Evolutionary conservation across 2,888 invertebrate species (phyloP).

Genomic region (Dastarcus helophoroides): DNA sequence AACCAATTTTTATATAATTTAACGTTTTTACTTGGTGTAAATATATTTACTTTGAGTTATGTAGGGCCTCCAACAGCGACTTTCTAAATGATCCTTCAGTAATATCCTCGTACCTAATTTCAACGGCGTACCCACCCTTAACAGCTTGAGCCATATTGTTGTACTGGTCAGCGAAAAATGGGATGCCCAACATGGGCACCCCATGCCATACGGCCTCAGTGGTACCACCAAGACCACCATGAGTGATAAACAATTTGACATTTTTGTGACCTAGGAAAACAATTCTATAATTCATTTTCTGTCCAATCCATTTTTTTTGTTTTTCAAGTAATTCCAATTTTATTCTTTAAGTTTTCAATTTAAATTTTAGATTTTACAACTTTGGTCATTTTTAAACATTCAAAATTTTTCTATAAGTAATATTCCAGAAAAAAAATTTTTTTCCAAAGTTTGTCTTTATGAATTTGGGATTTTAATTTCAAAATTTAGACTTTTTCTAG

Average conservation of each 20-base stretch:
- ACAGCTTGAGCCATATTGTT: conserved; percentile 21
- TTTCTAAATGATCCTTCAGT: conserved; percentile 14
- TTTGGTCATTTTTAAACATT: too few species aligned
- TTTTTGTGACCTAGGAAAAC: conserved; percentile 14
- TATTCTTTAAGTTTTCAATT: too few species aligned
- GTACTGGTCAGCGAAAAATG: conserved; percentile 23
- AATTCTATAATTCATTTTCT: too few species aligned
- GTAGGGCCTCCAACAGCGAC: conserved; percentile 16
- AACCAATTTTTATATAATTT: too few species aligned
- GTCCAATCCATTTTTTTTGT: too few species aligned
- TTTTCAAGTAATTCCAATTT: too few species aligned
- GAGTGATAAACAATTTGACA: conserved; percentile 13
- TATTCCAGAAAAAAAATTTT: too few species aligned
- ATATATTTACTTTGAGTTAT: conserved; percentile 18
- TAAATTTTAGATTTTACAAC: too few species aligned
- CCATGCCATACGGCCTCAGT: conserved; percentile 15
- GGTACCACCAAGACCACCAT: conserved; percentile 21
- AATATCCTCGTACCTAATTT: conserved; percentile 15
- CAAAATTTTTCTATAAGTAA: too few species aligned
- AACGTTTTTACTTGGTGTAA: conserved; percentile 2
- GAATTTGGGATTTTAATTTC: too few species aligned
- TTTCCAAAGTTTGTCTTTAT: too few species aligned
- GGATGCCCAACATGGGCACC: conserved; percentile 18
- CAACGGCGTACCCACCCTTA: conserved; percentile 17
- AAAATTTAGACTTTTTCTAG: too few species aligned